Base-by-base conservation (phyloP, 2,888 invertebrate species). In the Sclerodermus sp. region DNA sequence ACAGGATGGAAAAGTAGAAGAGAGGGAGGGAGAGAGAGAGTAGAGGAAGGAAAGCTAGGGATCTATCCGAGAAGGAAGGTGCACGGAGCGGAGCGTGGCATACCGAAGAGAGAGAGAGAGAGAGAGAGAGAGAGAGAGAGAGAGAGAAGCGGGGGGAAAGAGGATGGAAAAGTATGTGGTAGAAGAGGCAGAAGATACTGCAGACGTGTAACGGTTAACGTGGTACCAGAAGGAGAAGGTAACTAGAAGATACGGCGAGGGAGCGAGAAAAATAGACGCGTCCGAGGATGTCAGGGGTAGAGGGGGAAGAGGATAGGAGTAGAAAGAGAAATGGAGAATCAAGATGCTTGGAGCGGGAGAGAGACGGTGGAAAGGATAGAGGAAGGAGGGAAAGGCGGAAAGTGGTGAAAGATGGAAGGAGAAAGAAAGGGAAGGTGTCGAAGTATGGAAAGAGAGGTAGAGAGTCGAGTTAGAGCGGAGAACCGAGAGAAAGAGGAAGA, bases 11-110 rank as follows among this genome's bases (percentile, higher is more conserved):
- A n/a, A n/a, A n/a, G n/a, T n/a, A n/a, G n/a, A n/a, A n/a, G n/a
- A n/a, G n/a, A n/a, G n/a, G n/a, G n/a, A n/a, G n/a, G n/a, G n/a
- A 41, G 45, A 39, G 43, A 47, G 51, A 34, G 53, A 41, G 45
- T 55, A 47, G 53, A 48, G 52, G 42, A 39, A 46, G 44, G 45
- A 45, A 42, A 42, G 53, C 41, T 40, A 48, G 45, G 48, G 43
- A 48, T 49, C 48, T 55, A 36, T 45, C 36, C 30, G 46, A 52
- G 39, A 37, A 47, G 50, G 45, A 41, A 51, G 48, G 51, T 23
- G 23, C 23, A 8, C 8, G 23, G 4, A 23, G 3, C 8, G 23
- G 8, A 8, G 8, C 23, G 23, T 23, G 23, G 23, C 23, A 5
- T 8, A 42, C 43, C 42, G 50, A 42, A 46, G 40, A 31, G 34